Percentiles rank a stretch among this genome's conserved stretches.
phyloP scores from a whole-genome alignment of 23 tunicate species.

The Styela clava region DNA sequence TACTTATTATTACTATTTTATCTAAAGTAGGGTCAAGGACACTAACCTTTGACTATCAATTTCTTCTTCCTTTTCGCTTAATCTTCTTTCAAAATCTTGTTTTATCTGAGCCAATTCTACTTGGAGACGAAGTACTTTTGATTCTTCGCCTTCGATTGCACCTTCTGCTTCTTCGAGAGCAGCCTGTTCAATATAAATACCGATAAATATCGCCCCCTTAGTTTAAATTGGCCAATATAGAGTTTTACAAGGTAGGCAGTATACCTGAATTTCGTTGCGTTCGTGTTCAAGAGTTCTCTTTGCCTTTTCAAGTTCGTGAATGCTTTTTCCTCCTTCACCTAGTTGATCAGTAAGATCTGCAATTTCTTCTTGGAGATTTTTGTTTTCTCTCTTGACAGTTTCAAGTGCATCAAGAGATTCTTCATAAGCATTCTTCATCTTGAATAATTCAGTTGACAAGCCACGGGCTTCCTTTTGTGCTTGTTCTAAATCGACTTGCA shows the following conservation, averaged over 20 bases:
- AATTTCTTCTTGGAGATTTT: slow-evolving; percentile 42
- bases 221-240: too few species aligned
- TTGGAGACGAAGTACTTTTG: slow-evolving; percentile 43
- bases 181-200: neutral
- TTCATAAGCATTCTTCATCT: slow-evolving; percentile 35
- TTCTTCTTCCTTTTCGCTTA: slow-evolving; percentile 54
- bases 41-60: slow-evolving; percentile 23
- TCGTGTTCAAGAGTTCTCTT: slow-evolving; percentile 38
- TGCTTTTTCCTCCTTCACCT: slow-evolving; percentile 34
- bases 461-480: slow-evolving; percentile 38
- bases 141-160: slow-evolving; percentile 47
- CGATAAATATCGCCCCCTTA: too few species aligned
- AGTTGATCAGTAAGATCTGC: slow-evolving; percentile 37
- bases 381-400: slow-evolving; percentile 33
- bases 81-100: slow-evolving; percentile 44
- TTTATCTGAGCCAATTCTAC: slow-evolving; percentile 50
- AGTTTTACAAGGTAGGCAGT: neutral
- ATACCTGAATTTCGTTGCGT: slow-evolving; percentile 24
- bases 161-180: slow-evolving; percentile 49
- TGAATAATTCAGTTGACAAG: slow-evolving; percentile 26
- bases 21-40: neutral
- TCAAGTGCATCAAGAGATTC: slow-evolving; percentile 38
- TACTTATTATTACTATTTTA: too few species aligned
- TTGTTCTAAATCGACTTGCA: slow-evolving; percentile 32
- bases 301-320: slow-evolving; percentile 38